Percentiles rank a stretch among this genome's conserved stretches.
These are phyloP conservation scores for Sclerurus mexicanus DNA, from an alignment of 2,113 vertebrate genomes.

Conservation along the genomic window DNA sequence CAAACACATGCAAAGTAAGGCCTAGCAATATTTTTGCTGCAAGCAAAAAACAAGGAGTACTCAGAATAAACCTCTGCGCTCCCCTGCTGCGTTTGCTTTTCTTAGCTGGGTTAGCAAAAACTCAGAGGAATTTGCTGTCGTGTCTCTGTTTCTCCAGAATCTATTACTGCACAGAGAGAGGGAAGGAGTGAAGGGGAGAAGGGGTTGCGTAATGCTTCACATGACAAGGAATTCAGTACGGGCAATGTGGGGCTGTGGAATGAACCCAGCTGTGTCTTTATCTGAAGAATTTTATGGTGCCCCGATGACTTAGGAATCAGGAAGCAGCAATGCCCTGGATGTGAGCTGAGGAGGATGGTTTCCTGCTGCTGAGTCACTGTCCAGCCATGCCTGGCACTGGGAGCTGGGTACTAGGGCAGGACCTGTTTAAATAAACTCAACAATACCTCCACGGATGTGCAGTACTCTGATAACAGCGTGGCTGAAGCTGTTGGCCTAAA, in stretches of 20 bases:
- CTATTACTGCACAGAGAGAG: background rate
- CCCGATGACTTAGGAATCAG: background rate
- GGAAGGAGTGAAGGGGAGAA: background rate
- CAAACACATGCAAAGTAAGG: background rate
- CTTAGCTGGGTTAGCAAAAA: background rate
- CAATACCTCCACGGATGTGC: background rate
- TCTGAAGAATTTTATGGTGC: background rate
- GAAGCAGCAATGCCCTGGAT: background rate
- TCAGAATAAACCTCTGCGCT: fast-evolving
- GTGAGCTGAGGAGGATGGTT: background rate
- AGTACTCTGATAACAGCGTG: fast-evolving
- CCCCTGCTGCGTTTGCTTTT: background rate
- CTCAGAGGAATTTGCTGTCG: background rate
- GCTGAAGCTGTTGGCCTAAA: background rate
- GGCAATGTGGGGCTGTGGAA: too few species aligned
- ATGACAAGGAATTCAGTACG: background rate
- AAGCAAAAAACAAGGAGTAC: background rate
- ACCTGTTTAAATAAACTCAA: background rate
- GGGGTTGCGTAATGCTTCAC: background rate
- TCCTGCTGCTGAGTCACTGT: conserved; percentile 20
- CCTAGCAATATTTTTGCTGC: background rate
- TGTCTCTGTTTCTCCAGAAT: background rate
- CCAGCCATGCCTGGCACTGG: background rate
- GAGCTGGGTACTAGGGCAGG: background rate
- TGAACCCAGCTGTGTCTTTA: background rate